Base-by-base conservation (phyloP, 2,888 invertebrate species). In the Lasioglossum marginatum region DNA sequence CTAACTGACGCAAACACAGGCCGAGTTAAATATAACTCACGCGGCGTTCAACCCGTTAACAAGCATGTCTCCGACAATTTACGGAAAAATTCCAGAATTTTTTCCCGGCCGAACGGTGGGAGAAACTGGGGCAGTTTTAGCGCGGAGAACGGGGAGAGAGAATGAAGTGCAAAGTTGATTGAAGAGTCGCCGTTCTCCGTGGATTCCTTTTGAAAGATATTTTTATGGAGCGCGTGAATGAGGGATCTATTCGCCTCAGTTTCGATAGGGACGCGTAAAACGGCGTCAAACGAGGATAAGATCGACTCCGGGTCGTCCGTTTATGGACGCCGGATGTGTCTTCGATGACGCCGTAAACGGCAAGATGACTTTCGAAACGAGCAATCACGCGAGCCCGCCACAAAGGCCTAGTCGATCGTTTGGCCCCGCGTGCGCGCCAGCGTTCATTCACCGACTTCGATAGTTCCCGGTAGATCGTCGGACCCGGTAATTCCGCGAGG, bases 331-430 rank as follows among this genome's bases (percentile, higher is more conserved):
- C 48, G 12, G 37, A 82, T 75, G 82, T 70, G 60, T 31, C 78
- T 27, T 74, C 60, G 70, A 45, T 75, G 78, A 78, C 57, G 63
- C 27, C 34, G 27, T 52, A 82, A 78, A 70, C 43, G 43, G 34
- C 37, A 43, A 37, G 74, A 77, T 82, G 77, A 84, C 82, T 77
- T 63, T 76, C 48, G 43, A 52, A 70, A 82, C 77, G 83, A 73
- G 71, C 73, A 34, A 81, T 70, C 68, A 31, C 34, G 31, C 14
- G 74, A 37, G 16, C n/a, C 48, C 16, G 37, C 63, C 78, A 60
- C 75, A 78, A 82, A 78, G 83, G 68, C 48, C 48, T 43, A 71
- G 37, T 23, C 82, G 57, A 57, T 60, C 43, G 63, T 71, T 71
- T 34, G 31, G 27, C 27, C 14, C 57, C n/a, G n/a, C n/a, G 60